Percentiles rank a stretch among this genome's conserved stretches.
Evolutionary conservation across 1,140 invertebrate species (phyloP).

Genomic region (Contarinia nasturtii): DNA sequence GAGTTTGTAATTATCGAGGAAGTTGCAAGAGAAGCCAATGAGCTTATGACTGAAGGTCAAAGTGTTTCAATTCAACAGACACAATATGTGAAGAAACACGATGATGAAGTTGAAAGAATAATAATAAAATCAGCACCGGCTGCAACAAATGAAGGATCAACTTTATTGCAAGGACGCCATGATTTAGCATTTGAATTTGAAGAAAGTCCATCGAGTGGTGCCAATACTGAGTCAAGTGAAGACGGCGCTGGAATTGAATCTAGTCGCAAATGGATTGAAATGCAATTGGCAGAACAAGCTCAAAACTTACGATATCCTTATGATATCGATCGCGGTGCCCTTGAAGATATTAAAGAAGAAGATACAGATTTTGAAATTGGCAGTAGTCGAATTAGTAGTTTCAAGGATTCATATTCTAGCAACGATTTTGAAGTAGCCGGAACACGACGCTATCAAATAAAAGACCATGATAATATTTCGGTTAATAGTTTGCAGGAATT

Average conservation of each 20-base stretch:
- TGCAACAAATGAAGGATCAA: slow-evolving; percentile 24
- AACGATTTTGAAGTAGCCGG: slow-evolving; percentile 66
- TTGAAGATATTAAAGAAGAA: slow-evolving; percentile 82
- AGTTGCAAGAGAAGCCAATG: slow-evolving; percentile 61
- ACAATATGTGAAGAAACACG: slow-evolving; percentile 37
- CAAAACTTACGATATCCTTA: slow-evolving; percentile 39
- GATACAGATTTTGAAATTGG: slow-evolving; percentile 70
- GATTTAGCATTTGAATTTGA: slow-evolving; percentile 50
- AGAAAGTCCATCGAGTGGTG: slow-evolving; percentile 39
- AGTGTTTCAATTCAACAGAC: slow-evolving; percentile 42
- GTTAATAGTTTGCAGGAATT: slow-evolving; percentile 87
- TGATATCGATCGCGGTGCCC: slow-evolving; percentile 55
- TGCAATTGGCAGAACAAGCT: slow-evolving; percentile 54
- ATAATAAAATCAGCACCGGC: slow-evolving; percentile 38
- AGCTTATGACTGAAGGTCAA: slow-evolving; percentile 61
- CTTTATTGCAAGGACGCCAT: slow-evolving; percentile 27
- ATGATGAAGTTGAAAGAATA: slow-evolving; percentile 55
- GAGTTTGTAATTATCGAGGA: slow-evolving; percentile 76
- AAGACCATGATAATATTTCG: slow-evolving; percentile 79
- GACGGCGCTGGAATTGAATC: slow-evolving; percentile 25
- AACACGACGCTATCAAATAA: slow-evolving; percentile 55
- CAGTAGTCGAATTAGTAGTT: slow-evolving; percentile 53
- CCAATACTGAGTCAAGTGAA: slow-evolving; percentile 17
- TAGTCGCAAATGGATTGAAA: slow-evolving; percentile 73
- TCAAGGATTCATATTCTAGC: slow-evolving; percentile 52